Evolutionary conservation across 2,888 invertebrate genomes (phyloP), one percentile per base, ranked within the genome.

Genomic region (Chorisops tibialis): DNA sequence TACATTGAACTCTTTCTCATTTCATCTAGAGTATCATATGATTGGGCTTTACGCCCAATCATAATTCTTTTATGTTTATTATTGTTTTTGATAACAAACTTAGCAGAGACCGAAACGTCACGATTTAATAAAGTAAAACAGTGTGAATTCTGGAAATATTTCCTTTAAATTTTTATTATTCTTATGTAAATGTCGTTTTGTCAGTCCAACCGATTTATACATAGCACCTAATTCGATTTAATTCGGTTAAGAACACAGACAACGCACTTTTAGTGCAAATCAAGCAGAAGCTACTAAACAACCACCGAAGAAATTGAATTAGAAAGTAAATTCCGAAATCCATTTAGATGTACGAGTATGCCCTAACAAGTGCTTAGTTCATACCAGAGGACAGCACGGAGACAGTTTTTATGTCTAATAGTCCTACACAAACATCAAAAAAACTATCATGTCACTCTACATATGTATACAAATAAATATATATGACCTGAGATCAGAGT

Each of bases 251-350:
- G 38, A 38, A 51, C 38, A 24, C 43, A 56, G 56, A 56, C 56
- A 18, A 45, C 30, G n/a, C 47, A 47, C 19, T 49, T 49, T 49
- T 59, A 59, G 48, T 59, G 59, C 48, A 48, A 24, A 16, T n/a
- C 59, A 14, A 38, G 30, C 18, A 45, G 49, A 47, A 38, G 18
- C 19, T 5, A 41, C 16, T 39, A 41, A 22, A 54, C 18, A n/a
- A 18, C n/a, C 30, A 30, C 1, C 30, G 30, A 50, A 51, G 50
- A 35, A 50, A 60, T 60, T 41, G 60, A 60, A 60, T 60, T 60
- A 60, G 60, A 59, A 59, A 59, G 50, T 59, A 39, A 30, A 59
- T 59, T 48, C 22, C 12, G 30, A 41, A 60, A 60, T 60, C 50
- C 60, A 49, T 43, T 60, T 60, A 60, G 43, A 35, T 30, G 1